Base-by-base conservation (phyloP, 2,888 invertebrate species). In the Macaria liturata region DNA sequence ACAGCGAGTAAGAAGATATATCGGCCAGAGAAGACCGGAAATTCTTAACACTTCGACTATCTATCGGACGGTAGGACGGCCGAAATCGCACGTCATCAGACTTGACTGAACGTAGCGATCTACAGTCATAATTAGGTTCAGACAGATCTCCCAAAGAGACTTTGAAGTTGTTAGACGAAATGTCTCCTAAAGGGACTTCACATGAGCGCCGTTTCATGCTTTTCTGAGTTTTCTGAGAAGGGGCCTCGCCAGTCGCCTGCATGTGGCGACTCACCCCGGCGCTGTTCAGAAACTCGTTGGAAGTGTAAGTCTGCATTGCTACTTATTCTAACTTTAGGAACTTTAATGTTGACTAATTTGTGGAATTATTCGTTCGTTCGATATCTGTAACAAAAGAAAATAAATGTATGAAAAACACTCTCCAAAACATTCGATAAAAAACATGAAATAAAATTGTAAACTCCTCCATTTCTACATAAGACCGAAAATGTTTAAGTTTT, bases 261-360 rank as follows among this genome's bases (percentile, higher is more conserved):
- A 90, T 90, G 62, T 90, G 89, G 6, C 91, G 86, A 67, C 91
- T 91, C 0, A 91, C 91, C 61, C 91, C 91, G 4, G 91, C 89
- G 63, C 90, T 90, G 9, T 89, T 90, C 61, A 91, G 66, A 64
- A 91, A 91, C 72, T 91, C 91, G 66, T 83, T 91, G 4, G 91
- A 91, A 74, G 81, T 88, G 66, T 91, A 91, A 81, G 91, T 90
- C 83, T 74, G 83, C 75, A 71, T 42, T 42, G 57, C 77, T 81
- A 78, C 64, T 84, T 81, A 70, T 67, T 60, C 67, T 78, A 81
- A 59, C 54, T 66, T 79, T 88, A 88, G 91, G 91, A 91, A 90
- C 91, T 89, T 85, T 74, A 57, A 56, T 65, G 74, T 77, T 90
- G 90, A 90, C 91, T 90, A 88, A 77, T 71, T 76, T 80, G 74